Conservation (phyloP, 2,888 invertebrate genomes). For the Rhopalosiphum nymphaeae region DNA sequence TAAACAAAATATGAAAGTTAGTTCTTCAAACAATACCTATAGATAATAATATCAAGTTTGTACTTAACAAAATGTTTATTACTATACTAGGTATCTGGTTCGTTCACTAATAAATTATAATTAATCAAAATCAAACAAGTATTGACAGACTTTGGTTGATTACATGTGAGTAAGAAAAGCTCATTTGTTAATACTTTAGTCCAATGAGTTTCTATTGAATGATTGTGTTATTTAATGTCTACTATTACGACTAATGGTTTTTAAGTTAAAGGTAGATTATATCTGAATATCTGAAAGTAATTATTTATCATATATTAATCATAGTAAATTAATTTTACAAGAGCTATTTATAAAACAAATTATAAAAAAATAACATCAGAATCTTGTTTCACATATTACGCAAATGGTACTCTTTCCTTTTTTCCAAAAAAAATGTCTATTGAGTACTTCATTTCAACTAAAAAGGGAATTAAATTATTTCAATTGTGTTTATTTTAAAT, state of each 20-base stretch:
- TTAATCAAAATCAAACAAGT: slow-evolving; percentile 54
- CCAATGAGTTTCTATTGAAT: slow-evolving; percentile 20
- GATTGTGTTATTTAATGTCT: neutral
- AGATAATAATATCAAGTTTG: slow-evolving; percentile 45
- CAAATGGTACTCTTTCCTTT: neutral
- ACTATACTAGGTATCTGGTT: slow-evolving; percentile 10
- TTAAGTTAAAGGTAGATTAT: neutral
- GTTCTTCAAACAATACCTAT: neutral
- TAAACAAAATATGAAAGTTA: slow-evolving; percentile 24
- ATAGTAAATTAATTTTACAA: neutral
- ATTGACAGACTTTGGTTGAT: slow-evolving; percentile 51
- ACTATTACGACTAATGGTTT: neutral
- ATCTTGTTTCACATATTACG: neutral
- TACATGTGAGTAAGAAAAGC: slow-evolving; percentile 6
- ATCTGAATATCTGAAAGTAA: neutral
- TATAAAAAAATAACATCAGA: neutral
- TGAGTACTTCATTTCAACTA: neutral
- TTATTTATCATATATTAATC: neutral
- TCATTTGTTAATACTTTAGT: slow-evolving; percentile 40
- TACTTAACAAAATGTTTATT: neutral
- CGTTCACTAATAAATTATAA: slow-evolving; percentile 27
- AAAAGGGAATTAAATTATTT: neutral
- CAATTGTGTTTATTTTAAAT: neutral
- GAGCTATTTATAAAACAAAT: neutral
- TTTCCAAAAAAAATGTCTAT: neutral